These are phyloP conservation scores for Platysteira castanea DNA, from an alignment of 2,113 vertebrate genomes.

Conservation along the genomic window DNA sequence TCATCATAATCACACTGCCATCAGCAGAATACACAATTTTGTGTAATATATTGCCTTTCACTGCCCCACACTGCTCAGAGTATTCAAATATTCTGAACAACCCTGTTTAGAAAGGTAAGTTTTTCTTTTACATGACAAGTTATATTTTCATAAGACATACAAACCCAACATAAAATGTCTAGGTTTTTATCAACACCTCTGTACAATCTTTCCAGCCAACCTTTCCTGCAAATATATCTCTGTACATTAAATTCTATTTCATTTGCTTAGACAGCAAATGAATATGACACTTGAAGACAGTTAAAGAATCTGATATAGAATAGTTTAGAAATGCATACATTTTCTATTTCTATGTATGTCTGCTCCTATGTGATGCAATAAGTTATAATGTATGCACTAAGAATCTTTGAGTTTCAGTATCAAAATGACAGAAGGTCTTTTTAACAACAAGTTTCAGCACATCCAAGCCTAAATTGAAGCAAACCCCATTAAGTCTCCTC, in stretches of 20 bases:
- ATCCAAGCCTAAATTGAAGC: background rate
- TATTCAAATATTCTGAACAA: background rate
- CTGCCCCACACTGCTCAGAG: background rate
- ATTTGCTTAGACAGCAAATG: background rate
- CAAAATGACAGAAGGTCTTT: background rate
- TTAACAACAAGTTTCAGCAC: background rate
- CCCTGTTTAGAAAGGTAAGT: background rate
- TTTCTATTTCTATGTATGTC: background rate
- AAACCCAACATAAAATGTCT: background rate
- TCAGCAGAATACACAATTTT: background rate
- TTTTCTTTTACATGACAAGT: background rate
- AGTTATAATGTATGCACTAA: background rate
- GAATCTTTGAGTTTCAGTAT: background rate
- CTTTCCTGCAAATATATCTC: background rate
- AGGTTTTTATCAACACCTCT: background rate
- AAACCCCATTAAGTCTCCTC: background rate
- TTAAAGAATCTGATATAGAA: background rate
- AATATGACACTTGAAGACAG: background rate
- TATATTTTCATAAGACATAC: background rate
- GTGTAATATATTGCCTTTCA: background rate
- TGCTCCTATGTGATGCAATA: background rate
- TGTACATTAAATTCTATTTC: background rate
- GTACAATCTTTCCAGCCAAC: background rate
- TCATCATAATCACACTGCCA: background rate
- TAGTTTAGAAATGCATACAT: background rate